phyloP scores from a whole-genome alignment of 2,888 invertebrate species.

The Synergus japonicus region DNA sequence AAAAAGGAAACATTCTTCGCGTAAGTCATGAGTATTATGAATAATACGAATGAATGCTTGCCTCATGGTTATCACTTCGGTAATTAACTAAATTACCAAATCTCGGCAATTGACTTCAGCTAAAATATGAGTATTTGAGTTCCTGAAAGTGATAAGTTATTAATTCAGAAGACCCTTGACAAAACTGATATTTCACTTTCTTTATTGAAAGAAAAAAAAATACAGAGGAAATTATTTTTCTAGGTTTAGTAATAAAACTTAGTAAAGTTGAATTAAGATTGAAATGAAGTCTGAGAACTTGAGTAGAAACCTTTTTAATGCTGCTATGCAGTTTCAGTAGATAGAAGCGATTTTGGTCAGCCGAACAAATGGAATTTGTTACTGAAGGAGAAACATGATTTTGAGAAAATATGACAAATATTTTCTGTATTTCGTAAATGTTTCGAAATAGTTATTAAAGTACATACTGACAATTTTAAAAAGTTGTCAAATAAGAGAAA shows the following conservation, averaged over 20 bases:
- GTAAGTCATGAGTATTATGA: conserved; percentile 8
- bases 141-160: conserved; percentile 16
- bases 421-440: neutral
- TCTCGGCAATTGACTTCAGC: neutral
- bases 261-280: neutral
- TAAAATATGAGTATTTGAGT: neutral
- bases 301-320: neutral
- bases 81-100: conserved; percentile 24
- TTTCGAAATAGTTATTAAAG: neutral
- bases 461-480: neutral
- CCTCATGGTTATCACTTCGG: conserved; percentile 11
- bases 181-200: neutral
- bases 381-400: neutral
- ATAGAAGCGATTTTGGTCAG: conserved; percentile 30
- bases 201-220: neutral
- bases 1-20: neutral
- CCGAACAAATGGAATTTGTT: neutral
- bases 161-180: neutral
- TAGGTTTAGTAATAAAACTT: neutral
- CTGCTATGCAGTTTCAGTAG: conserved; percentile 20
- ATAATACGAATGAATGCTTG: conserved; percentile 8
- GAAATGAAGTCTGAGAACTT: neutral
- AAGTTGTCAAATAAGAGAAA: neutral
- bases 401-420: neutral
- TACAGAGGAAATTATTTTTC: neutral